Conservation (phyloP, 2,888 invertebrate species). For the Cheilosia impressa region DNA sequence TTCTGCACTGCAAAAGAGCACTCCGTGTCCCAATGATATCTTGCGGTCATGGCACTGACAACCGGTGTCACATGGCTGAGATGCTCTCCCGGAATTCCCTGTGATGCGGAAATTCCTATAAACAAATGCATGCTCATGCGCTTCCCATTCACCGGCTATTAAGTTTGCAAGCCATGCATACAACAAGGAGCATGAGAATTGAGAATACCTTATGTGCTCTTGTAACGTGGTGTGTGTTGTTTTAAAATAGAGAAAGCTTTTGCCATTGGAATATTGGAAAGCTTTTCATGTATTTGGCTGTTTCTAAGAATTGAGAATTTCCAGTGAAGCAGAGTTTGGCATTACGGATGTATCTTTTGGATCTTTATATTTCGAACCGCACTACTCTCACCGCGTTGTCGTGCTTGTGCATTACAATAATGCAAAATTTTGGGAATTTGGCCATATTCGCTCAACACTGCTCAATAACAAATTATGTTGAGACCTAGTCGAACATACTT, state of each 20-base stretch:
- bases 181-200: not conserved
- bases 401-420: too few species aligned
- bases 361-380: too few species aligned
- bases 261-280: constrained; percentile 22
- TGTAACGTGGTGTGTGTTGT: not conserved
- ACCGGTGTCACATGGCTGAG: constrained; percentile 72
- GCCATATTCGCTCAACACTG: too few species aligned
- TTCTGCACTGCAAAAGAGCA: constrained; percentile 36
- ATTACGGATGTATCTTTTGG: not conserved
- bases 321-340: not conserved
- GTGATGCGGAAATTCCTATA: constrained; percentile 73
- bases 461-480: too few species aligned
- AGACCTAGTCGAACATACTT: too few species aligned
- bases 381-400: too few species aligned
- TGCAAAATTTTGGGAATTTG: too few species aligned
- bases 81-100: constrained; percentile 73
- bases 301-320: constrained; percentile 12
- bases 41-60: constrained; percentile 72
- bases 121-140: constrained; percentile 74
- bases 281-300: constrained; percentile 13
- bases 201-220: constrained; percentile 38
- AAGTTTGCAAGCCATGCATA: constrained; percentile 1
- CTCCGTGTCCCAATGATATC: constrained; percentile 41
- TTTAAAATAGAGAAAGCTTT: constrained; percentile 29
- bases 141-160: constrained; percentile 67